Percentiles rank a stretch among this genome's conserved stretches.
These are phyloP conservation scores for Notocelia uddmanniana DNA, from an alignment of 2,888 invertebrate genomes.

Conservation along the genomic window DNA sequence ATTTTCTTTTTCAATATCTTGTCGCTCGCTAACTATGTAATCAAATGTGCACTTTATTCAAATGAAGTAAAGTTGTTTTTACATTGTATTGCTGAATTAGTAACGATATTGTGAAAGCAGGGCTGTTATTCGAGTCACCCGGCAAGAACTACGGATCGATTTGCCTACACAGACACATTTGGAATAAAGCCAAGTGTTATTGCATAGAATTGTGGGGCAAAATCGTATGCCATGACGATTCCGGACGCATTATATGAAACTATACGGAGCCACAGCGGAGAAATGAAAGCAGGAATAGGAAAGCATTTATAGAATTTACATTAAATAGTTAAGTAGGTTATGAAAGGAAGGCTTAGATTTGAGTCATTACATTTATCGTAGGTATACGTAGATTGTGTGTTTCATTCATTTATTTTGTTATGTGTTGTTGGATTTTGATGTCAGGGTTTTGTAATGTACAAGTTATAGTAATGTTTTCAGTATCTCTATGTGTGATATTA, in stretches of 20 bases:
- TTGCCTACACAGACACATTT: slow-evolving; percentile 75
- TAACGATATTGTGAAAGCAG: slow-evolving; percentile 10
- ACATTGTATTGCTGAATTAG: neutral
- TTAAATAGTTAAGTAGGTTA: neutral
- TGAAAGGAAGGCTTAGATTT: neutral
- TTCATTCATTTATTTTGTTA: too few species aligned
- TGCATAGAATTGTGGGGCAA: slow-evolving; percentile 64
- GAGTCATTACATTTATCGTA: too few species aligned
- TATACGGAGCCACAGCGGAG: slow-evolving; percentile 47
- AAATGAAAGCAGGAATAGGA: slow-evolving; percentile 46
- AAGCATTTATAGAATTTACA: slow-evolving; percentile 31
- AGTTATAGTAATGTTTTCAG: too few species aligned
- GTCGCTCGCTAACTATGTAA: neutral
- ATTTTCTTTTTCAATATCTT: neutral
- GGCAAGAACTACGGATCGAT: slow-evolving; percentile 67
- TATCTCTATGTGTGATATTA: too few species aligned
- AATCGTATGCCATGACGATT: slow-evolving; percentile 55
- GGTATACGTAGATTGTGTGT: too few species aligned
- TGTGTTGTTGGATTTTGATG: too few species aligned
- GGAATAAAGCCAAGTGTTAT: slow-evolving; percentile 77
- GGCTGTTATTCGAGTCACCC: slow-evolving; percentile 27
- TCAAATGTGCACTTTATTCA: neutral
- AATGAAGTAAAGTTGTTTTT: slow-evolving; percentile 1
- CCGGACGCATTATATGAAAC: slow-evolving; percentile 59
- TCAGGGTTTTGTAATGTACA: too few species aligned